Base-by-base conservation (phyloP, 2,797 vertebrate genomes). In the Myripristis murdjan region DNA sequence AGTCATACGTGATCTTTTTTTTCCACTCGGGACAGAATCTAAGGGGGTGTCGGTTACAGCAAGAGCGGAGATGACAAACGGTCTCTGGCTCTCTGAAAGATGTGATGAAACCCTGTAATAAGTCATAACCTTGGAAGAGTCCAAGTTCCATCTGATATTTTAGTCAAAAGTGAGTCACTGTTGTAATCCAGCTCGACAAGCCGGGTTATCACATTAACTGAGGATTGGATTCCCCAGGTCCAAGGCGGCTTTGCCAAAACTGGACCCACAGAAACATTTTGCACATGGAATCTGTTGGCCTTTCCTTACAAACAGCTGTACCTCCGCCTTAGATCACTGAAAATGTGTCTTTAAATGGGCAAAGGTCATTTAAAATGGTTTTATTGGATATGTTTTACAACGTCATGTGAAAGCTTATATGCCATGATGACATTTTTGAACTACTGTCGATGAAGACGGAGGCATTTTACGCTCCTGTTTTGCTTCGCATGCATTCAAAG, bases 51-150 rank as follows among this genome's bases (percentile, higher is more conserved):
- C 46, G 16, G 70, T 70, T 75, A 46, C 44, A 68, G 74, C 60
- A 4, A 48, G 64, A 70, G 9, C 64, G 44, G 57, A 65, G 61
- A 77, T 37, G 59, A 71, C 67, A 73, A 64, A 0, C 24, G 14
- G 3, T 39, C 12, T 39, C 39, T 39, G 37, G 12, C 37, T 39
- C 58, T 47, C 57, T 5, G 26, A 56, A 35, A 66, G 26, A 24
- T 39, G 15, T 80, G 77, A 88, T 51, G 83, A 80, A 83, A 82
- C 65, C 63, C 4, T 20, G 14, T 39, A 14, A 10, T 12, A 35
- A 41, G 22, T 26, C 66, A 23, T 37, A 74, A 64, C 52, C 18
- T 22, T 31, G 18, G 37, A 73, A 47, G 31, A 14, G 58, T 72
- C 66, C 2, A 39, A 55, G 16, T 62, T 54, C 70, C 75, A 77